phyloP scores from a whole-genome alignment of 1,140 invertebrate genomes.

The Zophobas morio region DNA sequence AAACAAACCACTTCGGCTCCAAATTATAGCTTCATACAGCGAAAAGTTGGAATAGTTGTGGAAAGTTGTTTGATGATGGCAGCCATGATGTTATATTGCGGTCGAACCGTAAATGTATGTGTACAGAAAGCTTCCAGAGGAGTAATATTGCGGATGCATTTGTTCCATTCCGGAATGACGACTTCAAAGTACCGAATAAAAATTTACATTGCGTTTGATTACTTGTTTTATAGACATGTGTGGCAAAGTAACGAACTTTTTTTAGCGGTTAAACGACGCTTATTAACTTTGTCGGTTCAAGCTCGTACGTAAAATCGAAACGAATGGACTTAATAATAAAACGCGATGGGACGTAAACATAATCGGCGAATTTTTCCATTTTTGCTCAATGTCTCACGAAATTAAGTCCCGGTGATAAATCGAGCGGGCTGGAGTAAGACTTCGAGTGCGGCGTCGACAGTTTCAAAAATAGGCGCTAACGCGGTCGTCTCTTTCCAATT shows the following conservation, averaged over 20 bases:
- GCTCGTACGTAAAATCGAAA: too few species aligned
- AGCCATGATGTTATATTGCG: slow-evolving; percentile 37
- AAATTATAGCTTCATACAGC: slow-evolving; percentile 12
- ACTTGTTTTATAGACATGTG: too few species aligned
- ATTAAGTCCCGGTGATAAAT: slow-evolving; percentile 2
- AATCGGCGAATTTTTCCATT: neutral
- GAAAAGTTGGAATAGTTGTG: slow-evolving; percentile 31
- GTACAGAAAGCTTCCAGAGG: slow-evolving; percentile 10
- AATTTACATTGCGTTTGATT: too few species aligned
- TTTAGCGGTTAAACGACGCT: too few species aligned
- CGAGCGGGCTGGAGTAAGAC: neutral
- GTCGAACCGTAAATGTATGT: slow-evolving; percentile 34
- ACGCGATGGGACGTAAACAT: too few species aligned
- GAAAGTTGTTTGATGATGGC: slow-evolving; percentile 29
- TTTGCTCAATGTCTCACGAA: slow-evolving; percentile 18
- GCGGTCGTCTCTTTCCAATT: neutral
- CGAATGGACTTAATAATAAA: too few species aligned
- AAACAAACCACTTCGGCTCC: neutral
- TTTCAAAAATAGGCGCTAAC: neutral
- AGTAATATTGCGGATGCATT: neutral
- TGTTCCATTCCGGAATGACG: neutral
- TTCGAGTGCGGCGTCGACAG: neutral
- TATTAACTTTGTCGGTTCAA: too few species aligned
- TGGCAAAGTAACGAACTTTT: too few species aligned
- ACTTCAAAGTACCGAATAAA: neutral